Percentiles rank a stretch among this genome's conserved stretches.
Evolutionary conservation across 2,113 vertebrate species (phyloP).

Genomic region (Pica pica): DNA sequence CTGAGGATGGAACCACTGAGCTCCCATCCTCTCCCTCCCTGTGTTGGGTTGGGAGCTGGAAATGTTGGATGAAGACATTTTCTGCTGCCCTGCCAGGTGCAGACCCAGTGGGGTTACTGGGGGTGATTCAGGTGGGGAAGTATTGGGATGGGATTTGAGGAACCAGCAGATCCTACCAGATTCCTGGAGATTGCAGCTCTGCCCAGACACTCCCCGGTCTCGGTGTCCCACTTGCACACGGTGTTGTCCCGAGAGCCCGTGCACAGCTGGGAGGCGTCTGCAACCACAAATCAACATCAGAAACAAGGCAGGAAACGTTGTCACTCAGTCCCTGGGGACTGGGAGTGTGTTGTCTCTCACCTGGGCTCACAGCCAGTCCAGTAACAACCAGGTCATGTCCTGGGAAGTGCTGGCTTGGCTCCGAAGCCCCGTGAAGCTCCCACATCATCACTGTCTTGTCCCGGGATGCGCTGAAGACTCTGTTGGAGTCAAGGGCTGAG

Average conservation of each 20-base stretch:
- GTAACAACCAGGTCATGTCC: conserved; percentile 92
- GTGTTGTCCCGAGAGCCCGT: conserved; percentile 93
- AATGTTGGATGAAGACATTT: not conserved
- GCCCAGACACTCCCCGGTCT: conserved; percentile 80
- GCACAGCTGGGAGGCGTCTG: conserved; percentile 85
- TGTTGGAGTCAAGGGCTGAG: conserved; percentile 76
- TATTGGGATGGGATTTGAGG: not conserved
- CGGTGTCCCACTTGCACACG: conserved; percentile 90
- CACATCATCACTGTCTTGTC: conserved; percentile 90
- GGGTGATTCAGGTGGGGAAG: accelerated
- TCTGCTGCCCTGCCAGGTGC: not conserved
- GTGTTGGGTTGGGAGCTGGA: not conserved
- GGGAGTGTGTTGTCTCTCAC: conserved; percentile 40
- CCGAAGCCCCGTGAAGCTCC: conserved; percentile 75
- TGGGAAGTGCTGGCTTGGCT: conserved; percentile 80
- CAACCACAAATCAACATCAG: not conserved
- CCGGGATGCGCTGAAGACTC: conserved; percentile 91
- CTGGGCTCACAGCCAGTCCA: conserved; percentile 87
- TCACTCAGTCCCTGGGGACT: not conserved
- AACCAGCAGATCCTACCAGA: conserved; percentile 72
- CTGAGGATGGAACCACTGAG: not conserved
- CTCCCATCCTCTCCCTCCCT: not conserved
- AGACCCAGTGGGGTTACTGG: not conserved
- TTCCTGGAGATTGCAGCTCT: conserved; percentile 87
- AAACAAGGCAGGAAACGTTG: not conserved